Conservation (phyloP, 2,797 vertebrate species). For the Alectoris magna region DNA sequence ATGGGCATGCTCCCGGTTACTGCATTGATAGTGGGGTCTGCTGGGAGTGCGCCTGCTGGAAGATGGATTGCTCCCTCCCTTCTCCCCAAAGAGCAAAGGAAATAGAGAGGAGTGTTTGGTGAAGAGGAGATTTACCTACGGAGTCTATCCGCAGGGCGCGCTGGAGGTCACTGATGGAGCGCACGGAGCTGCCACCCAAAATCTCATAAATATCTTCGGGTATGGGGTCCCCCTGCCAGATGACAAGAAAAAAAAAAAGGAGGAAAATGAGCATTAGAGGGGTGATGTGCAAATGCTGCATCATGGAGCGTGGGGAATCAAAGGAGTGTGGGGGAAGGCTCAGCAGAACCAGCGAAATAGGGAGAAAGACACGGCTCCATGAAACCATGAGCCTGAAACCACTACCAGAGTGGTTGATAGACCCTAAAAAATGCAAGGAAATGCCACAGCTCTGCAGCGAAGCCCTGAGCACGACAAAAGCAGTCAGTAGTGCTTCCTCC, state of each 20-base stretch:
- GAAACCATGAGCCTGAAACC: neutral
- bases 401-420: neutral
- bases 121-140: conserved; percentile 87
- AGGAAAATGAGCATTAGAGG: conserved; percentile 38
- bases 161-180: conserved; percentile 90
- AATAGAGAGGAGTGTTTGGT: conserved; percentile 1
- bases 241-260: conserved; percentile 47
- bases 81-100: neutral
- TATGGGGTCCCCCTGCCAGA: conserved; percentile 89
- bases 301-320: fast-evolving
- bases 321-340: fast-evolving
- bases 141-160: conserved; percentile 87
- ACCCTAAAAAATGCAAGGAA: neutral
- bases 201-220: conserved; percentile 90
- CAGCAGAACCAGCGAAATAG: fast-evolving
- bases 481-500: conserved; percentile 42
- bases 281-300: neutral
- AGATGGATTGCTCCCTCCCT: neutral
- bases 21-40: neutral
- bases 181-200: conserved; percentile 88
- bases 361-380: fast-evolving
- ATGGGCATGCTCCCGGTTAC: neutral
- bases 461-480: neutral
- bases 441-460: neutral
- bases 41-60: neutral